phyloP scores from a whole-genome alignment of 2,113 vertebrate species.

The Hydrochoerus hydrochaeris region DNA sequence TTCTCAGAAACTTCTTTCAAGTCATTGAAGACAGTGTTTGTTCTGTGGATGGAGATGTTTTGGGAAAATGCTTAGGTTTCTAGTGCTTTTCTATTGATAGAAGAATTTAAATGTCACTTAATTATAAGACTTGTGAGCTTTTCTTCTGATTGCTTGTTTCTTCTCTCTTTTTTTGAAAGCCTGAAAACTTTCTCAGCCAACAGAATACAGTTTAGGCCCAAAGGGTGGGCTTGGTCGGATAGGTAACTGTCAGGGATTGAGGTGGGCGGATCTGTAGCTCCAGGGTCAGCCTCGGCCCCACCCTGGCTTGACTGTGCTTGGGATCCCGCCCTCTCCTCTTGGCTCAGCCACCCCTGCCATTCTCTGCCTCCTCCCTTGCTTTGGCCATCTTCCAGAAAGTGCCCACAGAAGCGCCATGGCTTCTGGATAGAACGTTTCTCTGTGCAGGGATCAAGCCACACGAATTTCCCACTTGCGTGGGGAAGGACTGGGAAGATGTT shows the following conservation, averaged over 20 bases:
- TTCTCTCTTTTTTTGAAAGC: conserved; percentile 50
- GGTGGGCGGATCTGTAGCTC: not conserved
- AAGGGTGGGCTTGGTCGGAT: not conserved
- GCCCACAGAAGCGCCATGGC: not conserved
- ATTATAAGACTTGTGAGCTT: conserved; percentile 17
- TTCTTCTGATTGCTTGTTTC: conserved; percentile 55
- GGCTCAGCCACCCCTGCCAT: not conserved
- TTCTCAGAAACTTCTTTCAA: not conserved
- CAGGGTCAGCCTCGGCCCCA: not conserved
- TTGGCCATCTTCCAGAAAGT: not conserved
- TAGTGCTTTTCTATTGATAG: conserved; percentile 20
- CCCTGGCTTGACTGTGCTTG: rapidly evolving
- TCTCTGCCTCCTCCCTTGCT: too few relatives aligned
- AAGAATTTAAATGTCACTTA: conserved; percentile 5
- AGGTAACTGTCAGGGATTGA: not conserved
- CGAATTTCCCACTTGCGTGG: not conserved
- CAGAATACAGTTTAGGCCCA: not conserved
- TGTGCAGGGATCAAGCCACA: not conserved
- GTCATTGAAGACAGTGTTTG: not conserved
- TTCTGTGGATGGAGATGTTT: not conserved
- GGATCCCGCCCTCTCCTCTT: not conserved
- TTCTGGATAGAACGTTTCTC: not conserved
- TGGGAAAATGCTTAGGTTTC: not conserved
- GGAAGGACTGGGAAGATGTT: not conserved
- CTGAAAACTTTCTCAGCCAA: not conserved